Conservation (phyloP, 2,888 invertebrate genomes). For the Odontocolon sp. region DNA sequence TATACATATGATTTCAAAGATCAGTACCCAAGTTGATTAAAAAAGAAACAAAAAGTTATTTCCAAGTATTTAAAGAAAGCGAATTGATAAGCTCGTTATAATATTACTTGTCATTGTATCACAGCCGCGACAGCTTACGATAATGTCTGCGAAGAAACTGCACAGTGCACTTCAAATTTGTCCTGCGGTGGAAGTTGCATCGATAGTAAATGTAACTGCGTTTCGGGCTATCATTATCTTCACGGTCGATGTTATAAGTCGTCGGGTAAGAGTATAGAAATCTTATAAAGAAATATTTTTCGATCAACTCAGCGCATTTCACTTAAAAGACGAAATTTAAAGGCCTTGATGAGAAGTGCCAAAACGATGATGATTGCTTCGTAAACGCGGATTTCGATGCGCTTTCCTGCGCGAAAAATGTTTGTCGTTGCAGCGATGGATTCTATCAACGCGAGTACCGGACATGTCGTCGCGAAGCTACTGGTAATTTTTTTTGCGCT, state of each 20-base stretch:
- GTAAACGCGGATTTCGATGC: constrained; percentile 69
- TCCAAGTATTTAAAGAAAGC: too few relatives aligned
- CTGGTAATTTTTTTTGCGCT: too few relatives aligned
- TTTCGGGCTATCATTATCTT: constrained; percentile 70
- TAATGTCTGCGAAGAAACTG: constrained; percentile 67
- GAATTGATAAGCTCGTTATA: background rate
- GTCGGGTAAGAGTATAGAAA: constrained; percentile 63
- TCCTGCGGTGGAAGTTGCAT: constrained; percentile 66
- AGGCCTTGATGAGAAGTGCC: constrained; percentile 68
- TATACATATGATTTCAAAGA: too few relatives aligned
- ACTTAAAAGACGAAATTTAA: background rate
- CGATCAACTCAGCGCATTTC: background rate
- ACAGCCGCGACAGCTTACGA: constrained; percentile 66
- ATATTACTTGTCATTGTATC: background rate
- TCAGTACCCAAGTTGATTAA: background rate
- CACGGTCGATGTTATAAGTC: constrained; percentile 70
- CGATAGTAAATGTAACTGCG: constrained; percentile 66
- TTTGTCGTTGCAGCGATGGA: constrained; percentile 69
- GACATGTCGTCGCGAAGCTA: constrained; percentile 69
- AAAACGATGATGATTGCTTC: constrained; percentile 68
- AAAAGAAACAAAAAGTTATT: too few relatives aligned
- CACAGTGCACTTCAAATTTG: constrained; percentile 70
- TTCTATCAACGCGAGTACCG: constrained; percentile 75
- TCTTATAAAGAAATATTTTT: background rate
- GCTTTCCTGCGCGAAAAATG: constrained; percentile 62